phyloP scores from a whole-genome alignment of 2,888 invertebrate genomes.

The Tenthredo notha region DNA sequence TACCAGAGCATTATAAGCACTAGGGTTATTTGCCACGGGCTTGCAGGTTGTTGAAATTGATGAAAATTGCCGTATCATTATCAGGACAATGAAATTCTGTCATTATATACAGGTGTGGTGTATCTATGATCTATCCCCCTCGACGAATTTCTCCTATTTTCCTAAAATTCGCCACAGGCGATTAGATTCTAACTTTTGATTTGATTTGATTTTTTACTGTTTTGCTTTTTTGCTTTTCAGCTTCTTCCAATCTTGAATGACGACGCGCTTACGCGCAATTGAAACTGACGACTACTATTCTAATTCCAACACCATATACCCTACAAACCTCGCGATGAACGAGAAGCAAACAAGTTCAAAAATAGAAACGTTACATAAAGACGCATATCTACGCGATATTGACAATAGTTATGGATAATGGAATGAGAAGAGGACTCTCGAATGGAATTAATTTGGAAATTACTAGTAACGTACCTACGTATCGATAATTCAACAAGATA shows the following conservation, averaged over 20 bases:
- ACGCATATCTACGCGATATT: slow-evolving; percentile 31
- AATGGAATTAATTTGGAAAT: too few species aligned
- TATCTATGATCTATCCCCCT: neutral
- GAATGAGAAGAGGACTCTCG: slow-evolving; percentile 19
- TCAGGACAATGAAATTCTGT: slow-evolving; percentile 7
- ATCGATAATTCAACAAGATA: too few species aligned
- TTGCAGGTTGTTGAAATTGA: slow-evolving; percentile 17
- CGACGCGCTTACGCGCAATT: neutral
- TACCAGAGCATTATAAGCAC: slow-evolving; percentile 25
- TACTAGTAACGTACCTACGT: neutral
- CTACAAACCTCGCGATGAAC: neutral
- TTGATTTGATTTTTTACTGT: neutral
- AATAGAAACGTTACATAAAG: slow-evolving; percentile 36
- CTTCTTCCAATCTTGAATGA: neutral
- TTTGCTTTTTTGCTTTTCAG: neutral
- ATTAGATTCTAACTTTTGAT: neutral
- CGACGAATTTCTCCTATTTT: neutral
- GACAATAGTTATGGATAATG: neutral
- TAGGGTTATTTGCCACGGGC: slow-evolving; percentile 3
- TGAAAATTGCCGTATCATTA: slow-evolving; percentile 11
- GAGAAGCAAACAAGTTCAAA: slow-evolving; percentile 41
- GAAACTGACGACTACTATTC: neutral
- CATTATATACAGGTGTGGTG: neutral
- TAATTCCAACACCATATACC: neutral
- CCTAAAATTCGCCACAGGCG: neutral